phyloP scores from a whole-genome alignment of 2,888 invertebrate species.

The Lithodes maja region DNA sequence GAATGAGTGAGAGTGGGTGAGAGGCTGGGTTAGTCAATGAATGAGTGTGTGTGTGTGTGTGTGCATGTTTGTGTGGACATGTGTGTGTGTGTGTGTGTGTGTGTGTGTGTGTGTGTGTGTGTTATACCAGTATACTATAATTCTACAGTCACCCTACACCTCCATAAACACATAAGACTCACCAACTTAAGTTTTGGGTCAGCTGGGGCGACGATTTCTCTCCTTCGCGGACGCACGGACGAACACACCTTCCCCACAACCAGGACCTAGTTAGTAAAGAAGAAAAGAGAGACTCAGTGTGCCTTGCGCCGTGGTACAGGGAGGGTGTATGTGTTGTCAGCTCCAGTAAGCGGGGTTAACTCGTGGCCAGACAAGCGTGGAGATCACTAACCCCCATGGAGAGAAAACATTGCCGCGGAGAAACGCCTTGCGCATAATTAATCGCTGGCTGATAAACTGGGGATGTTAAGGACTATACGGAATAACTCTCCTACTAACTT shows the following conservation, averaged over 20 bases:
- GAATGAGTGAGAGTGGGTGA: not conserved
- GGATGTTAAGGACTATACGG: not conserved
- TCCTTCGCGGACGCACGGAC: constrained; percentile 23
- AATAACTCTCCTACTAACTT: not conserved
- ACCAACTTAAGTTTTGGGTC: constrained; percentile 27
- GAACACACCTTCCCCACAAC: constrained; percentile 12
- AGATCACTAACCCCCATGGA: not conserved
- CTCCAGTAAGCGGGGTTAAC: not conserved
- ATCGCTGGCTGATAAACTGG: not conserved
- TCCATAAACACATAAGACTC: not conserved
- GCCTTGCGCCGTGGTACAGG: not conserved
- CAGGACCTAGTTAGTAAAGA: not conserved
- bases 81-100: not conserved
- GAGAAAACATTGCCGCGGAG: not conserved
- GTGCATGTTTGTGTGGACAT: not conserved
- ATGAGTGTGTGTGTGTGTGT: not conserved
- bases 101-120: not conserved
- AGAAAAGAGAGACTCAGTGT: not conserved
- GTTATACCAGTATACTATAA: not conserved
- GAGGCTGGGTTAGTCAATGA: not conserved
- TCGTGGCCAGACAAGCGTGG: not conserved
- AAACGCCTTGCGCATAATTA: not conserved
- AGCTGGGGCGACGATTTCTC: constrained; percentile 39
- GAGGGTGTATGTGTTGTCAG: not conserved
- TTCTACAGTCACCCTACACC: not conserved